phyloP scores from a whole-genome alignment of 2,888 invertebrate species.

The Drosophila percnosoma region DNA sequence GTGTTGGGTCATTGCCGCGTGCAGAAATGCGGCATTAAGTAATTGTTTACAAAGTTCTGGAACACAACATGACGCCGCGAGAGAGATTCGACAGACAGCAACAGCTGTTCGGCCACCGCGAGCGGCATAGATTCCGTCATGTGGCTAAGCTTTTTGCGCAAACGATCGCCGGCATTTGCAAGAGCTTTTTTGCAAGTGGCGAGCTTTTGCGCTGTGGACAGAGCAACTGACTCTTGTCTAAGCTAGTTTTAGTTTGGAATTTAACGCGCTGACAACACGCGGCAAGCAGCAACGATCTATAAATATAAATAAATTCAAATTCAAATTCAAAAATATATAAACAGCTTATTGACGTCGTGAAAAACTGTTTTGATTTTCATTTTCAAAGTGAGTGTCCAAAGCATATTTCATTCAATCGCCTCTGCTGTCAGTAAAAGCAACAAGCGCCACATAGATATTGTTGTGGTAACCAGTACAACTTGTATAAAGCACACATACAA shows the following conservation, averaged over 20 bases:
- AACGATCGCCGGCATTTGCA: slow-evolving; percentile 27
- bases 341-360: slow-evolving; percentile 19
- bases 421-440: neutral
- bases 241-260: slow-evolving; percentile 72
- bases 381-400: slow-evolving; percentile 37
- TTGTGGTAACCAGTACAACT: slow-evolving; percentile 27
- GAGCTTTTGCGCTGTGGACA: slow-evolving; percentile 38
- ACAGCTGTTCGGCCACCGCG: slow-evolving; percentile 34
- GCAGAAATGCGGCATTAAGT: slow-evolving; percentile 44
- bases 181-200: slow-evolving; percentile 31
- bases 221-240: slow-evolving; percentile 41
- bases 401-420: slow-evolving; percentile 25
- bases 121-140: slow-evolving; percentile 25
- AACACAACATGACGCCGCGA: slow-evolving; percentile 7
- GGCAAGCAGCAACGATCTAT: slow-evolving; percentile 34
- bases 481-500: neutral
- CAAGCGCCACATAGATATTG: neutral
- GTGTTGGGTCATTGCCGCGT: slow-evolving; percentile 13
- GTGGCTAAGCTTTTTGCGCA: slow-evolving; percentile 41
- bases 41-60: slow-evolving; percentile 63
- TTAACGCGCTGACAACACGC: slow-evolving; percentile 56
- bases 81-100: slow-evolving; percentile 4
- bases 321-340: slow-evolving; percentile 1
- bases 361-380: slow-evolving; percentile 24
- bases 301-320: slow-evolving; percentile 47